These are phyloP conservation scores for Eutrigla gurnardus DNA, from an alignment of 2,797 vertebrate genomes.

Conservation along the genomic window DNA sequence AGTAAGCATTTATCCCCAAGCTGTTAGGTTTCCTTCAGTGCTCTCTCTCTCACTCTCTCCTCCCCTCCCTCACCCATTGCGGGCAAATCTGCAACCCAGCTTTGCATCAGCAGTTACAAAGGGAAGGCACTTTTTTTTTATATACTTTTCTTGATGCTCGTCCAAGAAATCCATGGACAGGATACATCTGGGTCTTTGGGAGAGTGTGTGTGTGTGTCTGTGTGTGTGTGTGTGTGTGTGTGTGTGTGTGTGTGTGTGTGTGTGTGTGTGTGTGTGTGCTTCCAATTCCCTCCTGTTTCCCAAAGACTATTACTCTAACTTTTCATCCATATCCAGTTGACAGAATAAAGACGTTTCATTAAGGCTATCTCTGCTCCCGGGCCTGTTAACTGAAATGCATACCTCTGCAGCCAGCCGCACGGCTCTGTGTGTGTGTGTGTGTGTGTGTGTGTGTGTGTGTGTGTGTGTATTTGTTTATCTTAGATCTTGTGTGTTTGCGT, in stretches of 20 bases:
- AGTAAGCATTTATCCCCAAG: conserved; percentile 71
- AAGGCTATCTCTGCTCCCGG: conserved; percentile 44
- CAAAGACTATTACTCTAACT: conserved; percentile 61
- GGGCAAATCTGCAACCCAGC: conserved; percentile 44
- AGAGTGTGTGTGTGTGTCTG: not conserved
- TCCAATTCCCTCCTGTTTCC: conserved; percentile 45
- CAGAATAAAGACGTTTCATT: conserved; percentile 69
- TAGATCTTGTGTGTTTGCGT: conserved; percentile 1
- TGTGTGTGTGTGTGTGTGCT: conserved; percentile 36
- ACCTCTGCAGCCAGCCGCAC: conserved; percentile 36
- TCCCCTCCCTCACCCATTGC: conserved; percentile 15
- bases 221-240: conserved; percentile 4
- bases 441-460: not conserved
- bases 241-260: conserved; percentile 16
- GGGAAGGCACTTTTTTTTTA: conserved; percentile 36
- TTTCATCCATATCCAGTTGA: conserved; percentile 68
- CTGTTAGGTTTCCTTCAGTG: conserved; percentile 52
- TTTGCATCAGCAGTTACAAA: conserved; percentile 74
- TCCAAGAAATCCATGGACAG: conserved; percentile 59
- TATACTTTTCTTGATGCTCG: conserved; percentile 53
- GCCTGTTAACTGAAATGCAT: conserved; percentile 56
- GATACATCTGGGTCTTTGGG: conserved; percentile 40
- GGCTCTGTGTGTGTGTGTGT: conserved; percentile 6
- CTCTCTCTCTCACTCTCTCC: conserved; percentile 9
- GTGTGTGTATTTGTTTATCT: conserved; percentile 2